Conservation (phyloP, 2,113 vertebrate genomes). For the Platycercus adscitus region DNA sequence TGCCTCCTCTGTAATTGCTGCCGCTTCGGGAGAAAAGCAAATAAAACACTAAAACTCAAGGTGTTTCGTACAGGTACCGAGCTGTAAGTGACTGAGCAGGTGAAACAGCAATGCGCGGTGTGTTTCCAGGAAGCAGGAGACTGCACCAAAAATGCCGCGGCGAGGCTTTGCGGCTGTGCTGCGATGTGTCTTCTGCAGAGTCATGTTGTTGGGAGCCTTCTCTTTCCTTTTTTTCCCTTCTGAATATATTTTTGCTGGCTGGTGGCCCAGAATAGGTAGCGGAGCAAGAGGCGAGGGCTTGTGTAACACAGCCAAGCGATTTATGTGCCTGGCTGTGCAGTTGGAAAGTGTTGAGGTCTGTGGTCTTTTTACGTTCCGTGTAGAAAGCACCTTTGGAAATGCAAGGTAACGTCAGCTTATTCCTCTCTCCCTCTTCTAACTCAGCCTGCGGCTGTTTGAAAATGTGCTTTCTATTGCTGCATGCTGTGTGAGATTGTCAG, state of each 20-base stretch:
- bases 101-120: constrained; percentile 3
- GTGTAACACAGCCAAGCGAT: not conserved
- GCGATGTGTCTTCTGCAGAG: constrained; percentile 25
- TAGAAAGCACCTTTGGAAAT: not conserved
- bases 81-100: not conserved
- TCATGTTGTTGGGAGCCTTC: not conserved
- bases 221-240: not conserved
- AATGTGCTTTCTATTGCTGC: not conserved
- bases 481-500: not conserved
- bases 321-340: not conserved
- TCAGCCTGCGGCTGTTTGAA: not conserved
- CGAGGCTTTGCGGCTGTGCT: not conserved
- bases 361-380: not conserved
- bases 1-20: constrained; percentile 19
- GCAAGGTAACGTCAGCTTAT: not conserved
- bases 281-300: not conserved
- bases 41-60: not conserved
- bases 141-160: constrained; percentile 24
- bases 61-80: constrained; percentile 20
- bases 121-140: constrained; percentile 21
- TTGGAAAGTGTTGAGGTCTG: not conserved
- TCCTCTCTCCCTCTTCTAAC: not conserved
- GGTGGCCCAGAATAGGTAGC: constrained; percentile 9
- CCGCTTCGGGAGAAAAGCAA: not conserved
- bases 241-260: constrained; percentile 33